Conservation (phyloP, 2,797 vertebrate species). For the Sebastes oblongus region DNA sequence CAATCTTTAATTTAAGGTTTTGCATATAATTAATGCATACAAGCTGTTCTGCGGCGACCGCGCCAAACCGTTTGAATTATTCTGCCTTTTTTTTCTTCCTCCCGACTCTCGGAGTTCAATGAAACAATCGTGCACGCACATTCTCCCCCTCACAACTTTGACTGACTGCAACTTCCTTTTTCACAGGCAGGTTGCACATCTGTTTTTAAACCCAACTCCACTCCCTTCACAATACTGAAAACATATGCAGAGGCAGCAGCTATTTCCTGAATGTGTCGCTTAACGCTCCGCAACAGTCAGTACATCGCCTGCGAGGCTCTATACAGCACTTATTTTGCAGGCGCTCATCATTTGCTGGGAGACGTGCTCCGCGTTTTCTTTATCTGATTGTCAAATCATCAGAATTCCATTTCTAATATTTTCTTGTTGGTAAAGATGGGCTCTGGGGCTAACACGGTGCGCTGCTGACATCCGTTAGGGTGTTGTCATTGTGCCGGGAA, state of each 20-base stretch:
- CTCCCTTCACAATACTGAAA: constrained; percentile 48
- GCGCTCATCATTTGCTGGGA: constrained; percentile 17
- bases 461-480: constrained; percentile 27
- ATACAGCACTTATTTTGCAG: constrained; percentile 30
- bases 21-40: constrained; percentile 56
- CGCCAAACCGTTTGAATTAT: constrained; percentile 46
- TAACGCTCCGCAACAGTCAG: constrained; percentile 32
- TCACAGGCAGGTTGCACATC: constrained; percentile 34
- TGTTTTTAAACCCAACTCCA: constrained; percentile 36
- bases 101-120: constrained; percentile 29
- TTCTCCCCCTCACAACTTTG: constrained; percentile 8
- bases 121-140: constrained; percentile 22
- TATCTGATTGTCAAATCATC: constrained; percentile 57
- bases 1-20: constrained; percentile 64
- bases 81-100: constrained; percentile 34
- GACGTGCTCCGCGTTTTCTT: constrained; percentile 20
- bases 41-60: constrained; percentile 50
- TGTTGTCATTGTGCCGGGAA: constrained; percentile 45
- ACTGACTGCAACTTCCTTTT: constrained; percentile 32
- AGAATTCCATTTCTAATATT: constrained; percentile 50
- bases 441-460: constrained; percentile 20
- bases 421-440: constrained; percentile 34
- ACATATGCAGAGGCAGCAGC: constrained; percentile 57
- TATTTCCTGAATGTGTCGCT: constrained; percentile 36
- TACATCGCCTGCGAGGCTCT: constrained; percentile 31